Base-by-base conservation (phyloP, 2,888 invertebrate species). In the Papilio demoleus region DNA sequence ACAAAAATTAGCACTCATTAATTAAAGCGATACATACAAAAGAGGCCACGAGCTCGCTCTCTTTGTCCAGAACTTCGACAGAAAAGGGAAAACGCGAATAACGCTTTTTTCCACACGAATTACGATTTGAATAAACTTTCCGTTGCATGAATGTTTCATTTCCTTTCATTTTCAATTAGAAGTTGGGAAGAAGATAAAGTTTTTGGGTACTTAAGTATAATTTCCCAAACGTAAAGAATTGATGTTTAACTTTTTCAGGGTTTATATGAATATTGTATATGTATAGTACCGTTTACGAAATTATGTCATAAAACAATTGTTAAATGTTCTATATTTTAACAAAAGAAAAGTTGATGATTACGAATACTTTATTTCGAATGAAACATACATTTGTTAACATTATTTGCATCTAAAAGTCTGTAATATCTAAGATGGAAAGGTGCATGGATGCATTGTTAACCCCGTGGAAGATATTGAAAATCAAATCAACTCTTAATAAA, bases 61-160 rank as follows among this genome's bases (percentile, higher is more conserved):
- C 62, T 42, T 65, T 61, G 76, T 73, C 76, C 74, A 8, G 53
- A 38, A 63, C 67, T 68, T 65, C 47, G 31, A 42, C 64, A 50
- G 47, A 65, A 73, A 75, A 72, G 72, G 72, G 73, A 72, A 75
- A 75, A 73, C 71, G 64, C 68, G 71, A 74, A 76, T 76, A 76
- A 72, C 65, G 73, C 75, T 70, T 78, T 77, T 80, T 76, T 77
- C 75, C 75, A 71, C 75, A 73, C 74, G 73, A 77, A 77, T 79
- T 76, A 76, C 75, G 76, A 70, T 76, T 77, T 72, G 70, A 67
- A 72, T 72, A 72, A 68, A 71, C 67, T 70, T 70, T 68, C 22
- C 47, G 31, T 59, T 31, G 64, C 64, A 40, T 27, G 50, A 64
- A 64, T 22, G 63, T 45, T 68, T 67, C 40, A 67, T 62, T 68